These are phyloP conservation scores for Lateolabrax maculatus DNA, from an alignment of 2,797 vertebrate genomes.

Conservation along the genomic window DNA sequence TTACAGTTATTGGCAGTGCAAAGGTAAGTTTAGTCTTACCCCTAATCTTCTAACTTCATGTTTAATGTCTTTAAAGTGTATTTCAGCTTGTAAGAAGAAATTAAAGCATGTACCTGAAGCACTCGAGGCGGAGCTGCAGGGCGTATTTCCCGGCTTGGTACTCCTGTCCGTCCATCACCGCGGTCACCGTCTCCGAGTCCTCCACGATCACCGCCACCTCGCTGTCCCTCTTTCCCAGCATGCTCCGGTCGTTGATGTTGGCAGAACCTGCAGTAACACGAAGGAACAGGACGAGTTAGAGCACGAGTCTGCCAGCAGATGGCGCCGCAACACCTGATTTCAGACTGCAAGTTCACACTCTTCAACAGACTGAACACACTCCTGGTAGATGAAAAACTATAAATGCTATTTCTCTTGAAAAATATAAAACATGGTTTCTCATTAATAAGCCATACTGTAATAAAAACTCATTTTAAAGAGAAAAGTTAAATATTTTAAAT, in stretches of 20 bases:
- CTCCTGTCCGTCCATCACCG: slow-evolving; percentile 90
- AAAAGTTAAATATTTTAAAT: neutral
- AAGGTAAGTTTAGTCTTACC: too few species aligned
- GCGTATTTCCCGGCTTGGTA: slow-evolving; percentile 90
- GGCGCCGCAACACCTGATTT: slow-evolving; percentile 19
- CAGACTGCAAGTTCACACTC: neutral
- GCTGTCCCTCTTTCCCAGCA: slow-evolving; percentile 97
- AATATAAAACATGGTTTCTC: too few species aligned
- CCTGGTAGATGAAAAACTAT: too few species aligned
- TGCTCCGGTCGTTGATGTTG: slow-evolving; percentile 98
- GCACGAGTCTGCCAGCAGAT: slow-evolving; percentile 34
- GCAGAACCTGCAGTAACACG: slow-evolving; percentile 88
- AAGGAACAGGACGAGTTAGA: neutral
- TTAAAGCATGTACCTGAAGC: slow-evolving; percentile 95
- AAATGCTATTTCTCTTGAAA: too few species aligned
- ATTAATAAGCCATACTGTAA: too few species aligned
- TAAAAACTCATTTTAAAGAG: too few species aligned
- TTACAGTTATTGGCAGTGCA: too few species aligned
- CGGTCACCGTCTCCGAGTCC: slow-evolving; percentile 87
- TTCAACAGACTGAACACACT: too few species aligned
- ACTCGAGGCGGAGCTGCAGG: slow-evolving; percentile 90
- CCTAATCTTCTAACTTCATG: neutral
- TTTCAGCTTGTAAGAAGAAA: too few species aligned
- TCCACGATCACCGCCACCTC: slow-evolving; percentile 95
- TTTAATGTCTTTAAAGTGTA: neutral